phyloP scores from a whole-genome alignment of 2,888 invertebrate genomes.

The Tiphia femorata region DNA sequence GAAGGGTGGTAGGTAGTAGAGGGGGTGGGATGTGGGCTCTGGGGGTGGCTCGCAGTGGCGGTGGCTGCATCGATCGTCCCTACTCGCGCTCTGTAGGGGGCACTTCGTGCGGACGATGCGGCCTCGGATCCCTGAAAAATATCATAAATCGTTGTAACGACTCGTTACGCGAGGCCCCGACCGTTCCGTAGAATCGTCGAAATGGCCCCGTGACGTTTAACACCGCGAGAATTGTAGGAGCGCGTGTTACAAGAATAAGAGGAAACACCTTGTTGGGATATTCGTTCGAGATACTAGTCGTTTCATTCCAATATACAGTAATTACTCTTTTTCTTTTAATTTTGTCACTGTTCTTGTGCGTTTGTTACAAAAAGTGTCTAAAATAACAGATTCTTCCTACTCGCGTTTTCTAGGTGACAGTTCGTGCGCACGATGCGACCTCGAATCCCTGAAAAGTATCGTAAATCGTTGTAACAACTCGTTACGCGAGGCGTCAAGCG shows the following conservation, averaged over 20 bases:
- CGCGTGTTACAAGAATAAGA: neutral
- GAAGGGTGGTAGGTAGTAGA: no score
- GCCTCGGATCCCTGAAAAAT: slow-evolving; percentile 40
- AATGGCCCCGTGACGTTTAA: no score
- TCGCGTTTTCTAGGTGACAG: slow-evolving; percentile 24
- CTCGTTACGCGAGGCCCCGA: slow-evolving; percentile 10
- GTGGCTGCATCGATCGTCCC: slow-evolving; percentile 62
- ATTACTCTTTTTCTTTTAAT: neutral
- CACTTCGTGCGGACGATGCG: slow-evolving; percentile 30
- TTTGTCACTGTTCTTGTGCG: neutral
- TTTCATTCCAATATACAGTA: neutral
- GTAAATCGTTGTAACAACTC: slow-evolving; percentile 32
- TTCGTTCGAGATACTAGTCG: neutral
- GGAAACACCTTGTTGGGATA: neutral
- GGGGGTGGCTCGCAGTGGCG: slow-evolving; percentile 55
- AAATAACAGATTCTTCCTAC: slow-evolving; percentile 58
- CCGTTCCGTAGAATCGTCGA: neutral
- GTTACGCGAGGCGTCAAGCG: no score
- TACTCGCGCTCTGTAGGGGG: slow-evolving; percentile 29
- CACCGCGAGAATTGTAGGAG: no score
- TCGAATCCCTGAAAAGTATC: slow-evolving; percentile 38
- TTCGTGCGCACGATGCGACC: slow-evolving; percentile 31
- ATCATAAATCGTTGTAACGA: slow-evolving; percentile 32
- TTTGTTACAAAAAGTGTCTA: neutral
- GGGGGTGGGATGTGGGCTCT: slow-evolving; percentile 24